phyloP scores from a whole-genome alignment of 2,113 vertebrate genomes.

The Geothlypis trichas region DNA sequence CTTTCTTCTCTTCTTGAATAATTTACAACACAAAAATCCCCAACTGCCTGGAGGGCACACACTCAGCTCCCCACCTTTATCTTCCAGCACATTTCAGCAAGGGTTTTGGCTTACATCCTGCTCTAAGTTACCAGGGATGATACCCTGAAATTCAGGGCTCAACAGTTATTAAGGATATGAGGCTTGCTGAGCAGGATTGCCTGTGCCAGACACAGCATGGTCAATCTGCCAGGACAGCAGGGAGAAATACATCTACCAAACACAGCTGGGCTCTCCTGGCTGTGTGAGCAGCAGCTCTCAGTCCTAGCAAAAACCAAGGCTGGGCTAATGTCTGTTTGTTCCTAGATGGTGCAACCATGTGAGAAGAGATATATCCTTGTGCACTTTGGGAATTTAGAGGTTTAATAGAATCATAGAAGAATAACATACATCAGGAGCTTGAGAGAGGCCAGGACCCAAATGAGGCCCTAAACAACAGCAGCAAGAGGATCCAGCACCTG shows the following conservation, averaged over 20 bases:
- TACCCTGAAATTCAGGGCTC: not conserved
- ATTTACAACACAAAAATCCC: not conserved
- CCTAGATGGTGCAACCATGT: not conserved
- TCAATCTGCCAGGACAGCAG: not conserved
- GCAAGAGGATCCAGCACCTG: not conserved
- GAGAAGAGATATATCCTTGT: not conserved
- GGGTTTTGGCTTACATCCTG: not conserved
- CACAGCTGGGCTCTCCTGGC: not conserved
- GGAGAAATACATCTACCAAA: not conserved
- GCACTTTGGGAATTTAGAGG: not conserved
- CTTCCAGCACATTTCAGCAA: not conserved
- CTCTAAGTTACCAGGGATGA: not conserved
- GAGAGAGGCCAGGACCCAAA: not conserved
- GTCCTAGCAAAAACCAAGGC: not conserved
- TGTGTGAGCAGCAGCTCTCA: not conserved
- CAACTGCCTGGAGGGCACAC: not conserved
- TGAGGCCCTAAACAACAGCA: not conserved
- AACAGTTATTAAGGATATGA: not conserved
- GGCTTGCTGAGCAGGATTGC: not conserved
- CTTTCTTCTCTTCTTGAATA: slow-evolving; percentile 34
- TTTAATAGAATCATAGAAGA: not conserved
- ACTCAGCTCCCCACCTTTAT: not conserved
- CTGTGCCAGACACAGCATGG: not conserved
- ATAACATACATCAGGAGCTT: not conserved
- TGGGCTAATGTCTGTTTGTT: not conserved